phyloP scores from a whole-genome alignment of 1,140 invertebrate species.

The Drosophila sulfurigaster region DNA sequence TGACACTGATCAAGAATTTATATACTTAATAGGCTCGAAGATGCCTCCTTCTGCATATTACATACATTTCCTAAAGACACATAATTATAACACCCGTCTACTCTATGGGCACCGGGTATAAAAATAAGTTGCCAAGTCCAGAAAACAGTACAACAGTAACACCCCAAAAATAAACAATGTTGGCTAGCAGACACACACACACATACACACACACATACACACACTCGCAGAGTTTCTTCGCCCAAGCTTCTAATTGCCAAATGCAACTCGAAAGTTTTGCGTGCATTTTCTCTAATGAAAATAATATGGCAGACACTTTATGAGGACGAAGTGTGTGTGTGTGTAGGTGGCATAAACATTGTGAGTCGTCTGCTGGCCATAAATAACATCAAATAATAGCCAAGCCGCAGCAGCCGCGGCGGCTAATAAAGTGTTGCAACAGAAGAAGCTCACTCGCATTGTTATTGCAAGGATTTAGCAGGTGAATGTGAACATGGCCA shows the following conservation, averaged over 20 bases:
- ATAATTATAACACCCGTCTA: too few species aligned
- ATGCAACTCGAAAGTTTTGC: slow-evolving; percentile 24
- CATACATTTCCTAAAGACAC: too few species aligned
- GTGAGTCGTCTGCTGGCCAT: slow-evolving; percentile 58
- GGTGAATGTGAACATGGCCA: slow-evolving; percentile 50
- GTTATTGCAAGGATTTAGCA: slow-evolving; percentile 60
- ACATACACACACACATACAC: too few species aligned
- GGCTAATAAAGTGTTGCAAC: slow-evolving; percentile 64
- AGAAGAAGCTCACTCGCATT: slow-evolving; percentile 25
- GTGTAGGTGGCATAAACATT: slow-evolving; percentile 24
- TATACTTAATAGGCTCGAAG: too few species aligned
- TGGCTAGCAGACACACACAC: background rate
- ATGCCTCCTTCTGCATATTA: too few species aligned
- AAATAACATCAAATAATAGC: slow-evolving; percentile 74
- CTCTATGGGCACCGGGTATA: too few species aligned
- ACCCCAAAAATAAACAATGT: background rate
- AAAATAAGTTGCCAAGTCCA: background rate
- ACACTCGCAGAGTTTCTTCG: background rate
- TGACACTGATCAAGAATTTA: too few species aligned
- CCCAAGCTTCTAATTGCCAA: slow-evolving; percentile 57
- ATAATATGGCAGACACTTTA: slow-evolving; percentile 51
- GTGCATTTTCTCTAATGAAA: slow-evolving; percentile 47
- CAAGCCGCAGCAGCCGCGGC: slow-evolving; percentile 11
- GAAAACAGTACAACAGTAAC: background rate
- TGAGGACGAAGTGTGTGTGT: slow-evolving; percentile 9